Conservation (phyloP, 2,888 invertebrate genomes). For the Epinotia ramella region DNA sequence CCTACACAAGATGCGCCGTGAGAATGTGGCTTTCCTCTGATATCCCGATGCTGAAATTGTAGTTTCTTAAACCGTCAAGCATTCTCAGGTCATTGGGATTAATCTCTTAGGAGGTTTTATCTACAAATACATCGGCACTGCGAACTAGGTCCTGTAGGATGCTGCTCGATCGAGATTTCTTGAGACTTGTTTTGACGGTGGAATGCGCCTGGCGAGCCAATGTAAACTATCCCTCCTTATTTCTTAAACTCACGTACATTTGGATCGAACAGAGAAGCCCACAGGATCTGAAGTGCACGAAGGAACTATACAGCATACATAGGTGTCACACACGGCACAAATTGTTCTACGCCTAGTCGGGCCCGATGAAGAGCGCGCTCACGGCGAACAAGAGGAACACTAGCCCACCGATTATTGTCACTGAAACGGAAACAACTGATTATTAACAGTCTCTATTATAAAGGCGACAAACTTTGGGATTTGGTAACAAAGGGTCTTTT, state of each 20-base stretch:
- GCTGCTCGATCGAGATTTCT: background rate
- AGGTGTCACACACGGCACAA: slow-evolving; percentile 62
- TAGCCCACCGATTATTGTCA: slow-evolving; percentile 97
- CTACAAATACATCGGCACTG: background rate
- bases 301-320: slow-evolving; percentile 42
- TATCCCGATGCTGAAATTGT: background rate
- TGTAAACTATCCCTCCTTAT: background rate
- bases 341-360: slow-evolving; percentile 79
- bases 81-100: background rate
- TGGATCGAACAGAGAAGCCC: background rate
- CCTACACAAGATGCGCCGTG: background rate
- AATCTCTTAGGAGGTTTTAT: background rate
- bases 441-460: background rate
- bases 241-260: background rate
- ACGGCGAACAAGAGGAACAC: slow-evolving; percentile 98
- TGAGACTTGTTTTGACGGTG: background rate
- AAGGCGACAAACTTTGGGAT: no score
- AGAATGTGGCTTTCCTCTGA: background rate
- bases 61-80: background rate
- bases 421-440: slow-evolving; percentile 85
- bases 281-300: slow-evolving; percentile 5
- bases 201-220: background rate
- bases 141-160: background rate
- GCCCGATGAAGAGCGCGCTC: slow-evolving; percentile 95
- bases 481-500: no score